Percentiles rank a stretch among this genome's conserved stretches.
These are phyloP conservation scores for Zaprionus taronus DNA, from an alignment of 1,140 invertebrate genomes.

Conservation along the genomic window DNA sequence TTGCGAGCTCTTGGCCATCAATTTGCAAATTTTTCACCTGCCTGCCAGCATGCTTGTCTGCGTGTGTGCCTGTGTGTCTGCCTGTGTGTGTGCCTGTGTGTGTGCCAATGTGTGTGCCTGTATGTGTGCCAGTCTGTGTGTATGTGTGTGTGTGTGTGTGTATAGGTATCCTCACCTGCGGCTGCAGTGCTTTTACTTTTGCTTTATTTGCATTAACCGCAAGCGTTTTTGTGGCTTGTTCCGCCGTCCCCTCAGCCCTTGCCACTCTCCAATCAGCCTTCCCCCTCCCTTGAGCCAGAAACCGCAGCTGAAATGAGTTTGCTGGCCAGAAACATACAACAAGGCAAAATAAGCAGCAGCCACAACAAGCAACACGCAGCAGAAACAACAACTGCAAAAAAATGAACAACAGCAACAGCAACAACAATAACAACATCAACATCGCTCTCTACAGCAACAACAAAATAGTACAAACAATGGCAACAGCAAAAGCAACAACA, in stretches of 20 bases:
- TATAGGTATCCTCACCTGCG: constrained; percentile 5
- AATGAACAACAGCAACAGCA: constrained; percentile 1
- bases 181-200: constrained; percentile 44
- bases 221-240: constrained; percentile 36
- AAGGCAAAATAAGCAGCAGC: constrained; percentile 17
- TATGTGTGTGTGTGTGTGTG: background rate
- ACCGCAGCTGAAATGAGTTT: constrained; percentile 43
- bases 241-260: too few species aligned
- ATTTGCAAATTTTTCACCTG: constrained; percentile 50
- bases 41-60: background rate
- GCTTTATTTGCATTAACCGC: constrained; percentile 50
- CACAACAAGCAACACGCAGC: constrained; percentile 10
- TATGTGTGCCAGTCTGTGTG: constrained; percentile 6
- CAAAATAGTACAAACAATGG: background rate
- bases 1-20: constrained; percentile 42
- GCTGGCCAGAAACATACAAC: constrained; percentile 15
- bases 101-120: background rate
- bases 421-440: constrained; percentile 13
- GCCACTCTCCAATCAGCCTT: background rate
- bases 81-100: background rate
- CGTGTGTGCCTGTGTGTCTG: background rate
- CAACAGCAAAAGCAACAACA: background rate
- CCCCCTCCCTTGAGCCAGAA: background rate
- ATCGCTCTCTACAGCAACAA: background rate
- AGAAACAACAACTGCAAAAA: constrained; percentile 10